These are phyloP conservation scores for Panulirus ornatus DNA, from an alignment of 1,140 invertebrate genomes.

Conservation along the genomic window DNA sequence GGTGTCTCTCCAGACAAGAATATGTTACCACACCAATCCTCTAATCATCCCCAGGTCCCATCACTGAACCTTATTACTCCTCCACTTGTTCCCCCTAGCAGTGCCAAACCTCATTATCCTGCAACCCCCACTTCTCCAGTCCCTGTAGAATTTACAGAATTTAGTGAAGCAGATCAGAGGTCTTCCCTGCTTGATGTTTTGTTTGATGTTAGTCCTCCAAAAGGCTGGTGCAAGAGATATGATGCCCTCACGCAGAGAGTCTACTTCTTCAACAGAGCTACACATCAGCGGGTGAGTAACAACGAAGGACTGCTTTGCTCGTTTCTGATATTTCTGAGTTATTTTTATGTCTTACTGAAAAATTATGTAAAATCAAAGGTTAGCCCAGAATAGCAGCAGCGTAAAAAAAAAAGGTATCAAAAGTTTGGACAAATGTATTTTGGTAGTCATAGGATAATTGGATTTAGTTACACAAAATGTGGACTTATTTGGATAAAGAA, in stretches of 20 bases:
- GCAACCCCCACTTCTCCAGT: conserved; percentile 44
- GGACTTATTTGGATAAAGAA: no score
- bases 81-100: conserved; percentile 43
- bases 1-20: not conserved
- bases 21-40: not conserved
- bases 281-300: conserved; percentile 43
- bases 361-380: no score
- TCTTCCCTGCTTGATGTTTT: conserved; percentile 38
- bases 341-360: no score
- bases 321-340: no score
- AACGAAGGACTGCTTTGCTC: no score
- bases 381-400: no score
- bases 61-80: not conserved
- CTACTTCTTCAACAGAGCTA: conserved; percentile 35
- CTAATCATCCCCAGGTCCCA: not conserved
- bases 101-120: conserved; percentile 50
- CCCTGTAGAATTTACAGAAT: conserved; percentile 20
- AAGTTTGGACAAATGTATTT: no score
- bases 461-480: no score
- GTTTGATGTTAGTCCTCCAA: conserved; percentile 27
- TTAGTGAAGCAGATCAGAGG: not conserved
- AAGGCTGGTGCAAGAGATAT: conserved; percentile 46
- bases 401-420: no score
- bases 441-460: no score
- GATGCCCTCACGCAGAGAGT: conserved; percentile 49